Evolutionary conservation across 2,888 invertebrate species (phyloP), one percentile per base, ranked within the genome.

Genomic region (Lypha dubia): DNA sequence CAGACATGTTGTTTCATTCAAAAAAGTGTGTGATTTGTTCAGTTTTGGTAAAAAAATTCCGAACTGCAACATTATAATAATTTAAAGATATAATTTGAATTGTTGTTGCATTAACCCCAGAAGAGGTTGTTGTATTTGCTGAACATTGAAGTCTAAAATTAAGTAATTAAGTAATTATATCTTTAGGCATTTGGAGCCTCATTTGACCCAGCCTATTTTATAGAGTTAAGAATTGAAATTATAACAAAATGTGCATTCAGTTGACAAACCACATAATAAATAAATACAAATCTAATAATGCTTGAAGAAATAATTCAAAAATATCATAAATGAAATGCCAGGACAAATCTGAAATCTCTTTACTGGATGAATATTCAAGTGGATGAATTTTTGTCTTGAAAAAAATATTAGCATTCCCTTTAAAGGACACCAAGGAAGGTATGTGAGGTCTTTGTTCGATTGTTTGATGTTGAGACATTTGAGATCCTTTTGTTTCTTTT

Each of bases 251-350:
- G 73, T 79, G 56, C 60, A 56, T 63, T 70, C 74, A 79, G 2
- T 74, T 79, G 49, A 79, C 22, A 75, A 83, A 79, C 79, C 74
- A 68, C 79, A 79, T 38, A 46, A 32, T 67, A 58, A 76, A 73
- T 67, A 71, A 74, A 60, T 68, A 67, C 11, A 44, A 49, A 63
- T 56, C 4, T 8, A 38, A 44, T 70, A 17, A 38, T 35, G 58
- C 20, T 62, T 46, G 15, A 53, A 68, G 7, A 56, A 44, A 22
- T 41, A 20, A 46, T 28, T 28, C 2, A 49, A 20, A 65, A 24
- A n/a, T 22, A 32, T 62, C n/a, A n/a, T n/a, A n/a, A 38, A 17
- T 49, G 11, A 70, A 67, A 67, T 7, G 24, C 4, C n/a, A 32
- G 8, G 49, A 46, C 17, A 65, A 70, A 7, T 35, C 17, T 24